These are phyloP conservation scores for Drosophila austrosaltans DNA, from an alignment of 2,888 invertebrate species.

Conservation along the genomic window DNA sequence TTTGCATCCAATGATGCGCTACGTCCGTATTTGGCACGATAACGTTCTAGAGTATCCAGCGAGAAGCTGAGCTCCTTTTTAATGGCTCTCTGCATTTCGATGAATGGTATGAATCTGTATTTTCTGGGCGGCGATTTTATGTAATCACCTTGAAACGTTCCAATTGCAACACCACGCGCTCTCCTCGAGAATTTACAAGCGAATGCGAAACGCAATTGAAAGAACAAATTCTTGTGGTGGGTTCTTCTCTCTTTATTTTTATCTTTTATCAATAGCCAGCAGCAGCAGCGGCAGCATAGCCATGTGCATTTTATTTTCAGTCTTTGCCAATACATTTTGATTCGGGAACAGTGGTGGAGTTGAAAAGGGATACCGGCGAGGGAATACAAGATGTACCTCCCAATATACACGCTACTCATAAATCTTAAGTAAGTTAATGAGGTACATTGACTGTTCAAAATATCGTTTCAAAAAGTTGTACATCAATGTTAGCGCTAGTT, in stretches of 20 bases:
- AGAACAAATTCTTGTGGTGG: constrained; percentile 51
- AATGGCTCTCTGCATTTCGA: constrained; percentile 62
- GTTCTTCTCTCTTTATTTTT: constrained; percentile 70
- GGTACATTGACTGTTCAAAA: no score
- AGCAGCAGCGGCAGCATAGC: constrained; percentile 10
- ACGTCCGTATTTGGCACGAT: constrained; percentile 69
- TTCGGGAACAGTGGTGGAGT: constrained; percentile 26
- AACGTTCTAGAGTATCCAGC: constrained; percentile 69
- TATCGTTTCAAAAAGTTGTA: no score
- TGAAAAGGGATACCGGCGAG: not conserved
- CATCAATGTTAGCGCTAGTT: no score
- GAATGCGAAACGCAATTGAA: constrained; percentile 61
- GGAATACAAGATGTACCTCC: no score
- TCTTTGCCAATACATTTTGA: constrained; percentile 60
- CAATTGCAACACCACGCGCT: constrained; percentile 55
- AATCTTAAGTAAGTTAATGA: not conserved
- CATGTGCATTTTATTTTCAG: constrained; percentile 63
- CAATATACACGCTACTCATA: not conserved
- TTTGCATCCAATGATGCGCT: constrained; percentile 67
- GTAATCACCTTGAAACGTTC: constrained; percentile 71
- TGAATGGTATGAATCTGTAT: not conserved
- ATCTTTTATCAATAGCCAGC: constrained; percentile 75
- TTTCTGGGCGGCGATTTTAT: constrained; percentile 56
- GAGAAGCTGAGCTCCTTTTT: constrained; percentile 73
- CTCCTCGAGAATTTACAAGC: constrained; percentile 70